phyloP scores from a whole-genome alignment of 2,113 vertebrate species.

The Riparia riparia region DNA sequence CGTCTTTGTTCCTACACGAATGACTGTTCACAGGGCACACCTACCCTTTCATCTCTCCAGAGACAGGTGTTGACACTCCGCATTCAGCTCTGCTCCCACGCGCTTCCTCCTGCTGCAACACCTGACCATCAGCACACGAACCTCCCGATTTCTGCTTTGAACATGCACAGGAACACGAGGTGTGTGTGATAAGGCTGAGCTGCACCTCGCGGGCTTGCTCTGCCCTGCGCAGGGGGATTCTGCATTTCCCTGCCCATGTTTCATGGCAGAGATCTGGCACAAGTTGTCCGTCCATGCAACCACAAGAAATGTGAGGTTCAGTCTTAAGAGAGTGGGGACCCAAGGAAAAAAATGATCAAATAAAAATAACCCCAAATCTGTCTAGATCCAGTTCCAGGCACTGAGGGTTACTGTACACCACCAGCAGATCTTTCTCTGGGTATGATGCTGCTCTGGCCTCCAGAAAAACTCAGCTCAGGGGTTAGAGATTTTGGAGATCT shows the following conservation, averaged over 20 bases:
- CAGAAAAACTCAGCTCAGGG: not conserved
- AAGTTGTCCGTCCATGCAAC: not conserved
- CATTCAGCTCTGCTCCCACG: not conserved
- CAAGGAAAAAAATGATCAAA: not conserved
- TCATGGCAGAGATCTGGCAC: not conserved
- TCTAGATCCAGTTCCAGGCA: not conserved
- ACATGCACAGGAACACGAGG: no score
- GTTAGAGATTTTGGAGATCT: not conserved
- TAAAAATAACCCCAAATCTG: not conserved
- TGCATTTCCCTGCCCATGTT: fast-evolving
- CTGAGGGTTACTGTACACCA: not conserved
- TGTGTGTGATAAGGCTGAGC: not conserved
- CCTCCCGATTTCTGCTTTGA: not conserved
- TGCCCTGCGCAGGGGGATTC: not conserved
- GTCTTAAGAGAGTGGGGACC: not conserved
- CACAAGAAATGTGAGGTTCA: not conserved
- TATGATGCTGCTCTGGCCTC: not conserved
- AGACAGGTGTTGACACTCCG: not conserved
- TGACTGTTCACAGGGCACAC: not conserved
- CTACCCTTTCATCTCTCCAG: not conserved
- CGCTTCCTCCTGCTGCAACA: not conserved
- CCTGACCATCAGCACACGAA: not conserved
- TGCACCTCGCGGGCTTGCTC: not conserved
- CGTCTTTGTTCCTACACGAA: not conserved
- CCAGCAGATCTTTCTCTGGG: not conserved